A percentile compares a stretch with the other conserved stretches of the same genome.
phyloP scores from a whole-genome alignment of 2,888 invertebrate genomes.

The Pheosia gnoma region DNA sequence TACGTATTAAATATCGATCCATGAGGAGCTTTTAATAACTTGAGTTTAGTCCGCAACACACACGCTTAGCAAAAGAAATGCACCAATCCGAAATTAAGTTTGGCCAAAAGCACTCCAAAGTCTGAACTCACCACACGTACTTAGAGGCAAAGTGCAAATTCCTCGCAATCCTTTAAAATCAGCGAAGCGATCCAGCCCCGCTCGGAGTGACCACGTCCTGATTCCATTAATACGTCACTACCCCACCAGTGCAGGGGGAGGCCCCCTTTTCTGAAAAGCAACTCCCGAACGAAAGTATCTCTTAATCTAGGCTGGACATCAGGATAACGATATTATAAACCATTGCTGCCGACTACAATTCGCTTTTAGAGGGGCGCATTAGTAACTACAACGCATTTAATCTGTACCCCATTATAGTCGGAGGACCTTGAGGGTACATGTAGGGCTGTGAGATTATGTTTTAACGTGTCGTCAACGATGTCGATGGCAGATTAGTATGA shows the following conservation, averaged over 20 bases:
- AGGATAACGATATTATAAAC: slow-evolving; percentile 76
- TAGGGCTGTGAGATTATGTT: slow-evolving; percentile 37
- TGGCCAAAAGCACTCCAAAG: slow-evolving; percentile 55
- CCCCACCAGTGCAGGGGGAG: slow-evolving; percentile 25
- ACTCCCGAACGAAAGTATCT: slow-evolving; percentile 62
- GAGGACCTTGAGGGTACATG: slow-evolving; percentile 46
- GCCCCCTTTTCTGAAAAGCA: slow-evolving; percentile 47
- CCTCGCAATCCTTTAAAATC: slow-evolving; percentile 70
- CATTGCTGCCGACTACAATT: slow-evolving; percentile 72
- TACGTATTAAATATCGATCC: no score
- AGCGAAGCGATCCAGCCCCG: slow-evolving; percentile 55
- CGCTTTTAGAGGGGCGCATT: slow-evolving; percentile 76
- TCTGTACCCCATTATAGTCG: slow-evolving; percentile 67
- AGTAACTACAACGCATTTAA: slow-evolving; percentile 73
- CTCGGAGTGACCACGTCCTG: slow-evolving; percentile 63
- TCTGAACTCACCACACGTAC: slow-evolving; percentile 56
- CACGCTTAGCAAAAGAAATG: slow-evolving; percentile 14
- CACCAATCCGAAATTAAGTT: slow-evolving; percentile 44
- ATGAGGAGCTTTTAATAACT: no score
- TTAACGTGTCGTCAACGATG: slow-evolving; percentile 41
- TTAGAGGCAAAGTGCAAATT: slow-evolving; percentile 58
- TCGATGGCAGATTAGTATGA: slow-evolving; percentile 42
- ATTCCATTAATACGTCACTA: slow-evolving; percentile 63
- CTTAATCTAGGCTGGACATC: slow-evolving; percentile 74
- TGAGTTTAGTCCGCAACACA: no score